Conservation (phyloP, 2,888 invertebrate genomes). For the Empis stercorea region DNA sequence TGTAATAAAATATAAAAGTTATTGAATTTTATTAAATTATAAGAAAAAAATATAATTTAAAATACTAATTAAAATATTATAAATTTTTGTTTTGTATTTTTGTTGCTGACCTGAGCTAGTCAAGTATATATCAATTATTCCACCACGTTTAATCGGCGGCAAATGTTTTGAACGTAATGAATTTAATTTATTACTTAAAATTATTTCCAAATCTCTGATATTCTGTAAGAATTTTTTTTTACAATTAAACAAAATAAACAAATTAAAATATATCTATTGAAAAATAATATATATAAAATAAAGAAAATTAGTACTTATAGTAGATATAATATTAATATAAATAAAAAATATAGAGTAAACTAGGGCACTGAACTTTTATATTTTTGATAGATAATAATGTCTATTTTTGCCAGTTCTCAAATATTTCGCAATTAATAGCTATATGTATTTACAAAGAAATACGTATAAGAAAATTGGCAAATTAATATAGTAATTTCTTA, state of each 20-base stretch:
- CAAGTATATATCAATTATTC: slow-evolving; percentile 70
- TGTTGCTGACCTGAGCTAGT: slow-evolving; percentile 68
- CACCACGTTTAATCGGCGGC: slow-evolving; percentile 70
- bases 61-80: slow-evolving; percentile 6
- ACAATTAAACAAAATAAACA: background rate
- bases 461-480: too few species aligned
- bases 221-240: slow-evolving; percentile 40
- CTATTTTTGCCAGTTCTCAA: too few species aligned
- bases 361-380: too few species aligned
- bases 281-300: background rate
- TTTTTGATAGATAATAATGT: too few species aligned
- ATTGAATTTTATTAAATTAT: too few species aligned
- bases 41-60: background rate
- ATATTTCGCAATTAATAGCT: too few species aligned
- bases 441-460: too few species aligned
- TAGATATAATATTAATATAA: too few species aligned
- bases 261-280: background rate
- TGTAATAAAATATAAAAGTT: too few species aligned
- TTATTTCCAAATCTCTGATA: slow-evolving; percentile 62
- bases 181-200: slow-evolving; percentile 56
- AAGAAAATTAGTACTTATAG: background rate
- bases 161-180: slow-evolving; percentile 66
- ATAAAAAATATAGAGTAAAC: too few species aligned
- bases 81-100: background rate
- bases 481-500: too few species aligned